These are phyloP conservation scores for Porites australiensis DNA, from an alignment of 64 coral and sea anemone genomes.

Conservation along the genomic window DNA sequence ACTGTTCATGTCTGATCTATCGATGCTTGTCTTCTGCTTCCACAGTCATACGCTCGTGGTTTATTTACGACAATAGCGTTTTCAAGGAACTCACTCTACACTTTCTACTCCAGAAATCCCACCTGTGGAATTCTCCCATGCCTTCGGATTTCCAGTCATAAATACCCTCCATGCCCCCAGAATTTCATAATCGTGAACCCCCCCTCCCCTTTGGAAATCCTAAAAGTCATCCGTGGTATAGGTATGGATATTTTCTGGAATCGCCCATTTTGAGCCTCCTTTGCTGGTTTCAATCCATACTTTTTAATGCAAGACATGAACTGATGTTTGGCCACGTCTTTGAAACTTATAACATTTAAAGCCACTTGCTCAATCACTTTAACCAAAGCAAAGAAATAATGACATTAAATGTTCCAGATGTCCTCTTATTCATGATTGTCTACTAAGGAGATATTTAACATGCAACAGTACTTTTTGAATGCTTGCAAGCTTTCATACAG, in stretches of 20 bases:
- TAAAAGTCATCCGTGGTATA: too few species aligned
- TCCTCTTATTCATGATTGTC: neutral
- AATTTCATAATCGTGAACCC: too few species aligned
- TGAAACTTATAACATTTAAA: slow-evolving; percentile 33
- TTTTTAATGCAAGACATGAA: slow-evolving; percentile 36
- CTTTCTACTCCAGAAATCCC: too few species aligned
- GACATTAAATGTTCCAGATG: neutral
- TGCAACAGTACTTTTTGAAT: neutral
- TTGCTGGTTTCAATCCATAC: neutral
- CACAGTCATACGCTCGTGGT: too few species aligned
- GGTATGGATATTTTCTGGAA: too few species aligned
- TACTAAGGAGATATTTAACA: slow-evolving; percentile 6
- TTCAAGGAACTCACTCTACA: too few species aligned
- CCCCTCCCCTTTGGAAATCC: neutral
- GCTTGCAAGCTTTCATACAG: neutral
- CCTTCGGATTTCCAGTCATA: too few species aligned
- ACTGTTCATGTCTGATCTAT: too few species aligned
- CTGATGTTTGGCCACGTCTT: slow-evolving; percentile 28
- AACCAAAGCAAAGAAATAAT: slow-evolving; percentile 11
- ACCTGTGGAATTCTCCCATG: too few species aligned
- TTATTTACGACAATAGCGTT: too few species aligned
- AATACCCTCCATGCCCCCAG: too few species aligned
- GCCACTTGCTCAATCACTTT: slow-evolving; percentile 35
- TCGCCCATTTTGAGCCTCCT: neutral
- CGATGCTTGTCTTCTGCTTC: too few species aligned